phyloP scores from a whole-genome alignment of 2,113 vertebrate species.

The Gymnorhina tibicen region DNA sequence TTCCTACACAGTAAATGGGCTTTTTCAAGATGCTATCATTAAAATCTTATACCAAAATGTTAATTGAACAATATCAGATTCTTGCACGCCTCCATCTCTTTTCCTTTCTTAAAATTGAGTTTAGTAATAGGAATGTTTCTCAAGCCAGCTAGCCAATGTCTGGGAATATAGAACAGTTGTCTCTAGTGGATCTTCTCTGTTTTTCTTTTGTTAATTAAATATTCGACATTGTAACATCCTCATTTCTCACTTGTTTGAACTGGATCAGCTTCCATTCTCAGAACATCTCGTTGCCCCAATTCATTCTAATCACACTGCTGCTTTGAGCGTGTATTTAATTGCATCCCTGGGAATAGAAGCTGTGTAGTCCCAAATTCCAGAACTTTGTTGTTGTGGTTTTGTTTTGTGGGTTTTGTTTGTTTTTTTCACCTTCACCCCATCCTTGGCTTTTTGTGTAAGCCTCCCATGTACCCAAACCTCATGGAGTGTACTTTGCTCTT shows the following conservation, averaged over 20 bases:
- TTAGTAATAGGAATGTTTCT: constrained; percentile 15
- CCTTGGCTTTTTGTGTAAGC: neutral
- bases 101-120: constrained; percentile 3
- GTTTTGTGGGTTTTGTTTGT: neutral
- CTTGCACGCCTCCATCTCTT: neutral
- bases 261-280: constrained; percentile 48
- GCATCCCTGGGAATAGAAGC: neutral
- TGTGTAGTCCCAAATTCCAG: neutral
- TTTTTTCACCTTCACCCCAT: neutral
- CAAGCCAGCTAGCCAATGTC: neutral
- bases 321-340: constrained; percentile 19
- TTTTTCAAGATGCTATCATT: neutral
- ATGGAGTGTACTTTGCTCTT: neutral
- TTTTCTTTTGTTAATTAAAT: constrained; percentile 59
- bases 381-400: neutral
- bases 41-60: neutral
- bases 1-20: neutral
- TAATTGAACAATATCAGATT: constrained; percentile 14
- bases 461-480: neutral
- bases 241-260: constrained; percentile 63
- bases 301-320: constrained; percentile 33
- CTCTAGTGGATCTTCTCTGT: constrained; percentile 35
- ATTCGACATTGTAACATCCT: constrained; percentile 34
- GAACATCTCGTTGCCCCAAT: neutral
- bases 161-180: constrained; percentile 2